Base-by-base conservation (phyloP, 2,888 invertebrate species). In the Stenichneumon culpator region DNA sequence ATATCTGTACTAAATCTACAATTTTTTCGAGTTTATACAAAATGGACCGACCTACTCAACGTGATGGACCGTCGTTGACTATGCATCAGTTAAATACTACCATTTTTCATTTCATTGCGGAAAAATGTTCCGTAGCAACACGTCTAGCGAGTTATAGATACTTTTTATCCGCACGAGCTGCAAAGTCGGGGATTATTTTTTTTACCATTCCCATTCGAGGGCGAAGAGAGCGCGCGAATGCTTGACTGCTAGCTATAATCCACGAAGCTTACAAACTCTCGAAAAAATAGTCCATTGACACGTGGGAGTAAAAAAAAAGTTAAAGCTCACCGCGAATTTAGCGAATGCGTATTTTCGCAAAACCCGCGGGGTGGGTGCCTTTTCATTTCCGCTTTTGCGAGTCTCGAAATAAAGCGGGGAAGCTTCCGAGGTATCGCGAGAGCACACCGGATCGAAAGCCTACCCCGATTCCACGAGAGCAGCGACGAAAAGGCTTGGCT, bases 401-500 rank as follows among this genome's bases (percentile, higher is more conserved):
- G 22, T 73, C n/a, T 54, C 39, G 54, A 73, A 39, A 57, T 57
- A 60, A 73, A 73, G 28, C 73, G 73, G 19, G 25, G 19, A 60
- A 60, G 57, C 73, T 57, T 25, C 44, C 73, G 60, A 22, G 22
- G 57, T 22, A 57, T 57, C 63, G 57, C 60, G 44, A 60, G 14
- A 73, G 44, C 28, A 16, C 28, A 57, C 14, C 60, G 44, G 25
- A 25, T 14, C 60, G 60, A 22, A 60, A 57, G 57, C 11, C 44
- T 72, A 39, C 54, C 72, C 57, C 32, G 54, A 54, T 72, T 72
- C 72, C 54, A 39, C 39, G 22, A 57, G 60, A 72, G 72, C 54
- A 19, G 72, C 39, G 54, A 72, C 57, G 73, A 73, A 73, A 57
- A 57, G 73, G 60, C 57, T 73, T 60, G 57, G 57, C n/a, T 25